Evolutionary conservation across 2,113 vertebrate species (phyloP), one percentile per base, ranked within the genome.

Genomic region (Arothron firmamentum): DNA sequence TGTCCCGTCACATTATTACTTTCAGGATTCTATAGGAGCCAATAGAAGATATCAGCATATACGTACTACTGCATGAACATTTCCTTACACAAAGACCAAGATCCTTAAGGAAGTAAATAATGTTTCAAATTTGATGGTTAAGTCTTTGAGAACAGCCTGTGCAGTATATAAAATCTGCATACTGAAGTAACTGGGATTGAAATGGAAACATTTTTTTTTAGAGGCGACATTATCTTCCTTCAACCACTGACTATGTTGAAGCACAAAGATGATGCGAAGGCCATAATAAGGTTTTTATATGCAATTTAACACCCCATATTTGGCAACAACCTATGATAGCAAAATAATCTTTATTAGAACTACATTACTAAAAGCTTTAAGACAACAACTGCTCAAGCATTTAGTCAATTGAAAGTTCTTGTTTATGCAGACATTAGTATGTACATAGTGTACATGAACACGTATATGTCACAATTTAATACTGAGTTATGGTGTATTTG

Each of bases 401-500:
- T 91, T 82, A 86, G 84, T 90, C 87, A 84, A 83, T 77, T 87
- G 66, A 87, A 87, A 85, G 62, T 78, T 77, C 71, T 81, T 77
- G 68, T 87, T 79, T 82, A 85, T 83, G 79, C 79, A 83, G 80
- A 86, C 71, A 74, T 79, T 80, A 81, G 76, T 88, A 86, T 87
- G 80, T 87, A 89, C 85, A 86, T 73, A 72, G 78, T 81, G 79
- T 82, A 79, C 87, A 86, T 72, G 67, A 42, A 77, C 80, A 87
- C 84, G 82, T 75, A 80, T 72, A 83, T 83, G 87, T 28, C 84
- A 90, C 85, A 75, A 75, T 70, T 80, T 89, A 91, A 91, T 86
- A 90, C 87, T 91, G 84, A 86, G 80, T 79, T 83, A 80, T 83
- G 74, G 75, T 83, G 86, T 80, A 83, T 86, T 88, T 88, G 86